phyloP scores from a whole-genome alignment of 2,888 invertebrate genomes.

The Xanthorhoe spadicearia region DNA sequence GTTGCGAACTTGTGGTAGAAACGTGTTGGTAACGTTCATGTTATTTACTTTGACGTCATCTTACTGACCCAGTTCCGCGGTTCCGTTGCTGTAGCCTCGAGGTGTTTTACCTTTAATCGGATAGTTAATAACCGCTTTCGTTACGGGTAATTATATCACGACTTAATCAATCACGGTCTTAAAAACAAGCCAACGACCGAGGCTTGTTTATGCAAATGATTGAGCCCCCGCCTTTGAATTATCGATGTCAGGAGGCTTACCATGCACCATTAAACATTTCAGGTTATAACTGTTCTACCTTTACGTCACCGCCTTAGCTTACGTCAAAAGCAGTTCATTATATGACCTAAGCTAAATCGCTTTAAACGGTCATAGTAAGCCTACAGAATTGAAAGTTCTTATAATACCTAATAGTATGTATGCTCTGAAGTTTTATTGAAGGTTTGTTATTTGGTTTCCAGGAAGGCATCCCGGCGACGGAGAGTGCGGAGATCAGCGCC shows the following conservation, averaged over 20 bases:
- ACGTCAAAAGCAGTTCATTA: no score
- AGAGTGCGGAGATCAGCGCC: conserved; percentile 59
- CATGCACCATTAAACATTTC: no score
- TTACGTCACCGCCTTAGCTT: no score
- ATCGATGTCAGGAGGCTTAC: not conserved
- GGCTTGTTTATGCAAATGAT: not conserved
- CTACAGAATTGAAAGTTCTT: no score
- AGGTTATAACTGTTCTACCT: no score
- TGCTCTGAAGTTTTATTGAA: not conserved
- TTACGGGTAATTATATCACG: not conserved
- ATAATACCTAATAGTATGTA: no score
- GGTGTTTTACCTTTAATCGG: not conserved
- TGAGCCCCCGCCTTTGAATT: not conserved
- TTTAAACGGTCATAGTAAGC: no score
- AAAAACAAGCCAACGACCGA: not conserved
- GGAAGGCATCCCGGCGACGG: conserved; percentile 66
- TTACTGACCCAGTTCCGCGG: conserved; percentile 30
- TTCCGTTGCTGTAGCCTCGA: conserved; percentile 1
- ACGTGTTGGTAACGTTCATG: conserved; percentile 4
- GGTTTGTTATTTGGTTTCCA: conserved; percentile 57
- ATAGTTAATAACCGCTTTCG: not conserved
- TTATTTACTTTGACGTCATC: conserved; percentile 45
- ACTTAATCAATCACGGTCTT: not conserved
- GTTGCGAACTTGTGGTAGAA: conserved; percentile 1
- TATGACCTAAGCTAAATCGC: no score